A percentile compares a stretch with the other conserved stretches of the same genome.
These are phyloP conservation scores for Nasonia giraulti DNA, from an alignment of 1,140 invertebrate species.

Conservation along the genomic window DNA sequence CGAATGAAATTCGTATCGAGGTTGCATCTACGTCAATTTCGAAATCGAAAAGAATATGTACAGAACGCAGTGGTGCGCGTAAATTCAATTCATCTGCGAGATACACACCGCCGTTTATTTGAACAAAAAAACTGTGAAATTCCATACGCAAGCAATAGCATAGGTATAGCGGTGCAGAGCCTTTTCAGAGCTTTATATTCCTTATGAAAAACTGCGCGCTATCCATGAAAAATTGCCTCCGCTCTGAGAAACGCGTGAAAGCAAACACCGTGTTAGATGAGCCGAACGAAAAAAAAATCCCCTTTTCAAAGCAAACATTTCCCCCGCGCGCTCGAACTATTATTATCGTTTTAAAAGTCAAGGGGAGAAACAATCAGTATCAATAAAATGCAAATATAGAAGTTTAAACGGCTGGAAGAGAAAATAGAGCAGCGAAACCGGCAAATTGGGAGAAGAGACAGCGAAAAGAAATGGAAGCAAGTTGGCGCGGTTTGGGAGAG, in stretches of 20 bases:
- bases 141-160: no score
- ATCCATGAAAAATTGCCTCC: neutral
- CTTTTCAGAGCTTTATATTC: no score
- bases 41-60: neutral
- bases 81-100: no score
- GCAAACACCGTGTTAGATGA: no score
- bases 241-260: no score
- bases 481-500: neutral
- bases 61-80: no score
- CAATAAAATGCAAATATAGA: no score
- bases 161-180: no score
- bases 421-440: neutral
- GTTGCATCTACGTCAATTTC: neutral
- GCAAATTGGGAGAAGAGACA: neutral
- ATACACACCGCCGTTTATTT: no score
- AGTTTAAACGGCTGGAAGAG: neutral
- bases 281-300: no score
- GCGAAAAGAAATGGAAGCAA: neutral
- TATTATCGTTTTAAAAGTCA: neutral
- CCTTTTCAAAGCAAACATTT: neutral
- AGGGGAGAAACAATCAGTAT: neutral
- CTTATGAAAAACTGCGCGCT: neutral
- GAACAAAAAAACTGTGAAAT: no score
- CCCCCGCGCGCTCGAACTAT: neutral
- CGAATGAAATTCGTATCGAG: neutral